Percentiles rank a stretch among this genome's conserved stretches.
Conservation (phyloP, 35 echinoderm and acorn worm genomes). For the Apostichopus parvimensis region DNA sequence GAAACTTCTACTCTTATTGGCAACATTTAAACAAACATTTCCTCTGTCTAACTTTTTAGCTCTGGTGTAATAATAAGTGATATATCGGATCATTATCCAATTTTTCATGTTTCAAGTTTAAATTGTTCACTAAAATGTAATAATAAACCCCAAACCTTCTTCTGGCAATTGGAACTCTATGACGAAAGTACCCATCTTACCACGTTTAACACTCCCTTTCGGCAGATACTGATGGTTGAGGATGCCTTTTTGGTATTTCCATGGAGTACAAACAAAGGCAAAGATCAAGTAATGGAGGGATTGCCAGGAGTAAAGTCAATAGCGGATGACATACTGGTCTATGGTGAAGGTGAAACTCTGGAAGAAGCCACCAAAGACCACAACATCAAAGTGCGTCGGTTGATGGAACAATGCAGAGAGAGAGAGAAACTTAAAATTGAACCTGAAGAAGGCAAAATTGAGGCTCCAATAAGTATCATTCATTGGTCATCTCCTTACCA, state of each 20-base stretch:
- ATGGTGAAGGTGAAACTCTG: conserved; percentile 69
- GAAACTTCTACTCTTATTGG: no score
- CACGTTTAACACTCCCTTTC: conserved; percentile 68
- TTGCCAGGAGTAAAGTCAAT: not conserved
- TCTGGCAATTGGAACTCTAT: no score
- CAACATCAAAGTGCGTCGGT: conserved; percentile 58
- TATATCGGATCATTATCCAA: no score
- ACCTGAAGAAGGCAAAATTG: conserved; percentile 63
- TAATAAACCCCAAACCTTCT: no score
- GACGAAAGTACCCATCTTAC: conserved; percentile 43
- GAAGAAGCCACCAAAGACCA: conserved; percentile 67
- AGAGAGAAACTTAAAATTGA: conserved; percentile 68
- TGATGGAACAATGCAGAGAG: conserved; percentile 63
- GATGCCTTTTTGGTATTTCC: conserved; percentile 71
- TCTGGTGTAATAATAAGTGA: no score
- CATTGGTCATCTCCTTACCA: conserved; percentile 60
- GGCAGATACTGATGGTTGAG: conserved; percentile 76
- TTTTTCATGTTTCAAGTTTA: no score
- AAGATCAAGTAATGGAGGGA: conserved; percentile 34
- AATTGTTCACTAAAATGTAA: no score
- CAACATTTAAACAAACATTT: no score
- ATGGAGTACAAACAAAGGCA: conserved; percentile 74
- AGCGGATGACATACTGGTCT: conserved; percentile 60
- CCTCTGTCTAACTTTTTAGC: no score
- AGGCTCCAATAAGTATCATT: conserved; percentile 52